phyloP scores from a whole-genome alignment of 2,113 vertebrate species.

The Sinocyclocheilus grahami region DNA sequence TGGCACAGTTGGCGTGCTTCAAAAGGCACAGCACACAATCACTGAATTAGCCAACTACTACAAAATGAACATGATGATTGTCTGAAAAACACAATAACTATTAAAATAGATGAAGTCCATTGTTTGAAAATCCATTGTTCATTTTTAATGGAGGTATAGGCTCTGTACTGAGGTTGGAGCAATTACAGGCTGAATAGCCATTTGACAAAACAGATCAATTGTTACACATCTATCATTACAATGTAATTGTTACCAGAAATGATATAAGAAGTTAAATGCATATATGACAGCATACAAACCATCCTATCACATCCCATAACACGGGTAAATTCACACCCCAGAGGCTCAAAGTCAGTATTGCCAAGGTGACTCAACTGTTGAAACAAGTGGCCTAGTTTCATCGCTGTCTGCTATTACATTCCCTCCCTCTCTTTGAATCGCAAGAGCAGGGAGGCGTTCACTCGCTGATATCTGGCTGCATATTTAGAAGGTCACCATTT shows the following conservation, averaged over 20 bases:
- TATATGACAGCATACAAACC: constrained; percentile 8
- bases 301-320: not conserved
- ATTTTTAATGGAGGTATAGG: not conserved
- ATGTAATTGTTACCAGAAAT: not conserved
- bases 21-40: not conserved
- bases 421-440: constrained; percentile 51
- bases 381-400: constrained; percentile 55
- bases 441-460: constrained; percentile 53
- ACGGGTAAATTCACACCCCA: constrained; percentile 38
- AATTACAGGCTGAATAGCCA: not conserved
- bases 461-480: constrained; percentile 62
- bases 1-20: not conserved
- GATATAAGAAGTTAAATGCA: not conserved
- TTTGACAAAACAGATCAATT: not conserved
- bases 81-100: not conserved
- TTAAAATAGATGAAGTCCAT: not conserved
- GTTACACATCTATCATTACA: not conserved
- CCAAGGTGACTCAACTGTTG: constrained; percentile 51
- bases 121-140: not conserved
- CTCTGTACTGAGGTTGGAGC: not conserved
- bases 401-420: constrained; percentile 41
- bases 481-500: constrained; percentile 74
- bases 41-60: not conserved
- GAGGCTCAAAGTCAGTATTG: constrained; percentile 39
- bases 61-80: not conserved